Base-by-base conservation (phyloP, 1,140 invertebrate species). In the Drosophila subobscura region DNA sequence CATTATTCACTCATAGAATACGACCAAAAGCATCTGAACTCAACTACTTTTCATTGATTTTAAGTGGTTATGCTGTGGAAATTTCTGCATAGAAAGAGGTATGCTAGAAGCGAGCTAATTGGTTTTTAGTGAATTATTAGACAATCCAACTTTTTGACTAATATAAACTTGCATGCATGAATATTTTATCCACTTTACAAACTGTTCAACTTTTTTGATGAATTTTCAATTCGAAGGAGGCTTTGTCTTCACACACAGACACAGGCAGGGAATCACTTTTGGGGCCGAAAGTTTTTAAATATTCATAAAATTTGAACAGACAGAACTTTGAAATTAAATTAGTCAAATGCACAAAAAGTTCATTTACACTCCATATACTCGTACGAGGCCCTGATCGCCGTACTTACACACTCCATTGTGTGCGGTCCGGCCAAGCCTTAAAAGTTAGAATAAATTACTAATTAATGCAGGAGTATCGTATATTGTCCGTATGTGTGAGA, bases 241-340 rank as follows among this genome's bases (percentile, higher is more conserved):
- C 67, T 79, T 85, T 85, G 81, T 85, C 81, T 86, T 77, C 55
- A 14, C 58, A 29, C 40, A 37, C 45, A 51, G 60, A 46, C 52
- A 12, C 20, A 25, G 47, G 67, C 64, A 47, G 52, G 74, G 49
- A 84, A 84, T 81, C 79, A 76, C 76, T 85, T 79, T 65, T 50
- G 16, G 47, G 76, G 44, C 64, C 37, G 16, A 65, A 71, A 63
- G 72, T 86, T 86, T 75, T 86, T 81, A 86, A 86, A 86, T 86
- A 86, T 86, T 86, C 81, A 86, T 88, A 81, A 86, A 86, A 86
- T 86, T 81, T 80, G 58, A 52, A 70, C 51, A 41, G 63, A 58
- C 68, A 86, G 57, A 83, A 86, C 77, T 86, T 86, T 88, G 40
- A 84, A 86, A 86, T 86, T 61, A 75, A 88, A 86, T 86, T 86